A percentile compares a stretch with the other conserved stretches of the same genome.
These are phyloP conservation scores for Zaprionus gabonicus DNA, from an alignment of 1,140 invertebrate genomes.

Conservation along the genomic window DNA sequence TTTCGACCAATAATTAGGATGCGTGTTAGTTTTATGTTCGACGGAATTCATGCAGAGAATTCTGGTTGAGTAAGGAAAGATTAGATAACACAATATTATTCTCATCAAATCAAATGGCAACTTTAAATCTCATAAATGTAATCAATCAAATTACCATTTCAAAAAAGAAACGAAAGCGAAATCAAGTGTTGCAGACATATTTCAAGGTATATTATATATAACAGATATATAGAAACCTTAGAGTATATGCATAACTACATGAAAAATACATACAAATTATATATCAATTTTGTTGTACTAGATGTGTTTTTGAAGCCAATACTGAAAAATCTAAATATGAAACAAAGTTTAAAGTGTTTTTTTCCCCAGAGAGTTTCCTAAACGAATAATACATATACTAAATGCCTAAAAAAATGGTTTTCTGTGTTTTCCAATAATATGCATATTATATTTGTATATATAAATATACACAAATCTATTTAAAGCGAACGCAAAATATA, in stretches of 20 bases:
- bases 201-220: slow-evolving; percentile 42
- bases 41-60: neutral
- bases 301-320: slow-evolving; percentile 65
- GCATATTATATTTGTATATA: slow-evolving; percentile 49
- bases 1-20: slow-evolving; percentile 5
- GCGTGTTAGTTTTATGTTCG: slow-evolving; percentile 3
- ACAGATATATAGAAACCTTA: slow-evolving; percentile 19
- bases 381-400: slow-evolving; percentile 47
- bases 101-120: slow-evolving; percentile 61
- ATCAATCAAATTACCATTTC: slow-evolving; percentile 62
- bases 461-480: slow-evolving; percentile 36
- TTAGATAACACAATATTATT: slow-evolving; percentile 18
- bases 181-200: slow-evolving; percentile 63
- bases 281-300: slow-evolving; percentile 70
- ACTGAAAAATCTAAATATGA: slow-evolving; percentile 38
- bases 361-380: slow-evolving; percentile 22
- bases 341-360: slow-evolving; percentile 50
- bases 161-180: slow-evolving; percentile 47
- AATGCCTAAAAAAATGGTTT: slow-evolving; percentile 62
- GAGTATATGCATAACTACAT: slow-evolving; percentile 47
- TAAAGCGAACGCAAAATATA: slow-evolving; percentile 21
- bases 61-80: neutral
- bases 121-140: slow-evolving; percentile 54
- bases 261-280: slow-evolving; percentile 36
- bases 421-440: slow-evolving; percentile 76